Conservation (phyloP, 2,888 invertebrate species). For the Phaonia tiefii region DNA sequence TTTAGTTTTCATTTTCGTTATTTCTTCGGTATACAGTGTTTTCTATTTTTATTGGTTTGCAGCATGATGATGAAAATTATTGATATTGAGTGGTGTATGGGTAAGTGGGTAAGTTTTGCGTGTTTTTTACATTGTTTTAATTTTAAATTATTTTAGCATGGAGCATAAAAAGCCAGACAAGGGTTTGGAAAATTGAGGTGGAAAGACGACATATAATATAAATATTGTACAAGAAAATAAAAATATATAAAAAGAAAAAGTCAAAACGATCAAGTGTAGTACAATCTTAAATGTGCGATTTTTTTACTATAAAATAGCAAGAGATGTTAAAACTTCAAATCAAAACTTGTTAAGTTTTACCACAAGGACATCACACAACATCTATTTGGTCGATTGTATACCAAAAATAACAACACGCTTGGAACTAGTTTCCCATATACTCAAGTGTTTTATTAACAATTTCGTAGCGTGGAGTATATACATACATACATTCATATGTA, state of each 20-base stretch:
- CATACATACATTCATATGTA: too few relatives aligned
- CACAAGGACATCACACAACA: slow-evolving; percentile 61
- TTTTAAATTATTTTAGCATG: slow-evolving; percentile 26
- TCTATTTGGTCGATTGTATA: slow-evolving; percentile 3
- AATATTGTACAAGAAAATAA: slow-evolving; percentile 35
- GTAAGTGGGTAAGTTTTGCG: background rate
- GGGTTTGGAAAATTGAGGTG: slow-evolving; percentile 43
- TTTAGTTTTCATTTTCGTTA: slow-evolving; percentile 78
- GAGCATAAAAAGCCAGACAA: slow-evolving; percentile 57
- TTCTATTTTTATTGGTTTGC: slow-evolving; percentile 71
- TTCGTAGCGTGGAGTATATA: too few relatives aligned
- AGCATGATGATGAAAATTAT: too few relatives aligned
- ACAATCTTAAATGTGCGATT: background rate
- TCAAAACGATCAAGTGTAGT: slow-evolving; percentile 47
- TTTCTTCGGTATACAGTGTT: slow-evolving; percentile 78
- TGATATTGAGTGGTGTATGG: too few relatives aligned
- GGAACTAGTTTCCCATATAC: too few relatives aligned
- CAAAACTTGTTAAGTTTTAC: slow-evolving; percentile 27
- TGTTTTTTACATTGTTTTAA: slow-evolving; percentile 29
- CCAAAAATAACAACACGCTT: slow-evolving; percentile 1
- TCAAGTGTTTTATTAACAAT: too few relatives aligned
- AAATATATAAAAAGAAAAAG: slow-evolving; percentile 11
- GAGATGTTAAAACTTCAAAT: background rate
- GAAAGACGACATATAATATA: slow-evolving; percentile 19
- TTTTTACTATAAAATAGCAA: slow-evolving; percentile 11